Evolutionary conservation across 2,797 vertebrate species (phyloP).

Genomic region (Spea hammondii): DNA sequence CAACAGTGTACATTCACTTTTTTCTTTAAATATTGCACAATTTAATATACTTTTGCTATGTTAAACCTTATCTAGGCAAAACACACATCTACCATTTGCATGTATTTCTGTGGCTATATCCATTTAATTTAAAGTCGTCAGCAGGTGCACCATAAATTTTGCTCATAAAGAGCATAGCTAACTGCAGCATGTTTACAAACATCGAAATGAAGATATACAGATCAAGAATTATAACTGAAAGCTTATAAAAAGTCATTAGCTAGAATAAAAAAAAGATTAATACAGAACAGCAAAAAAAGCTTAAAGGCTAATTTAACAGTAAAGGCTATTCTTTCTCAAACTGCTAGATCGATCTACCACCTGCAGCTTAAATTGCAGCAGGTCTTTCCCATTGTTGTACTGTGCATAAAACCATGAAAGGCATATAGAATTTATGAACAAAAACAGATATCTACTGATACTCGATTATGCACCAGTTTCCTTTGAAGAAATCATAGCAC

Average conservation of each 20-base stretch:
- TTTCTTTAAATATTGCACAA: too few species aligned
- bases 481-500: too few species aligned
- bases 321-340: slow-evolving; percentile 11
- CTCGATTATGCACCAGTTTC: too few species aligned
- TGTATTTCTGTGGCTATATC: too few species aligned
- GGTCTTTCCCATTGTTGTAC: background rate
- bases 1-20: too few species aligned
- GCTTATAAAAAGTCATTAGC: slow-evolving; percentile 1
- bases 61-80: too few species aligned
- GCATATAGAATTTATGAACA: background rate
- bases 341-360: slow-evolving; percentile 15
- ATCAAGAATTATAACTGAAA: background rate
- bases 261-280: slow-evolving; percentile 7
- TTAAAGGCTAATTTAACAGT: slow-evolving; percentile 17
- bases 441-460: background rate
- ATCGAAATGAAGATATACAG: background rate
- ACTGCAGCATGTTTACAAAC: background rate
- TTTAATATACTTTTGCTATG: too few species aligned
- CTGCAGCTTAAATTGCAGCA: slow-evolving; percentile 3
- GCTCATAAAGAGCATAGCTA: too few species aligned
- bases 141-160: too few species aligned
- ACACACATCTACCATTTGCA: too few species aligned
- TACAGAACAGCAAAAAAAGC: slow-evolving; percentile 8
- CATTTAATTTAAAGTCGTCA: too few species aligned
- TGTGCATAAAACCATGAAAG: background rate